Percentiles rank a stretch among this genome's conserved stretches.
phyloP scores from a whole-genome alignment of 2,797 vertebrate genomes.

The Sarcophilus harrisii region DNA sequence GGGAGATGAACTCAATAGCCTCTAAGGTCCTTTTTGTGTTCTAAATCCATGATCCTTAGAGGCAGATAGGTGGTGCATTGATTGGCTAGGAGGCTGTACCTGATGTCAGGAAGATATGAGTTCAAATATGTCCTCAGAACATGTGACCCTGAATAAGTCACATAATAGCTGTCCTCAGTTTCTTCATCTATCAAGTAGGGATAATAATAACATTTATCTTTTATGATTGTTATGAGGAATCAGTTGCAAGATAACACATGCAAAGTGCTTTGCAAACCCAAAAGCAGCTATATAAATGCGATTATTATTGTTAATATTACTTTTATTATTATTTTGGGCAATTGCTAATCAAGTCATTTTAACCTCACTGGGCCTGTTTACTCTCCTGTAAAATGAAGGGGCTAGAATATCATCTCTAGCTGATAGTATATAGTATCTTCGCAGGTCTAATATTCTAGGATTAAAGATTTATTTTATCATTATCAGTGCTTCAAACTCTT shows the following conservation, averaged over 20 bases:
- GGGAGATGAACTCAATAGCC: not conserved
- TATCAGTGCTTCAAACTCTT: not conserved
- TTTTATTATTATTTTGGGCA: not conserved
- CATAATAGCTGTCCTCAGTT: not conserved
- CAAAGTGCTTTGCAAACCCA: not conserved
- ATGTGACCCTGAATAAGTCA: not conserved
- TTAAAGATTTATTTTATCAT: not conserved
- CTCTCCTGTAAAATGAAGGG: not conserved
- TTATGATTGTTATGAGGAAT: not conserved
- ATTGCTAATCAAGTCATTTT: not conserved
- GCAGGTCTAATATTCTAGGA: not conserved
- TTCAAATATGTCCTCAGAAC: not conserved
- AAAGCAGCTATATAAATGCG: not conserved
- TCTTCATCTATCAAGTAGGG: not conserved
- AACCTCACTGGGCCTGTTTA: not conserved
- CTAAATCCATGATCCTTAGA: not conserved
- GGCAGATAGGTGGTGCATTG: not conserved
- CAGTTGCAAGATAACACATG: not conserved
- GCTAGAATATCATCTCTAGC: not conserved
- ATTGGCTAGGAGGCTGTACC: not conserved
- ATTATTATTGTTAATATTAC: not conserved
- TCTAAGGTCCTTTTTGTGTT: not conserved
- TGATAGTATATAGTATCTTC: not conserved
- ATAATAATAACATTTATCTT: not conserved
- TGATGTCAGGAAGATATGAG: not conserved